phyloP scores from a whole-genome alignment of 2,113 vertebrate genomes.

The Tretioscincus oriximinensis region DNA sequence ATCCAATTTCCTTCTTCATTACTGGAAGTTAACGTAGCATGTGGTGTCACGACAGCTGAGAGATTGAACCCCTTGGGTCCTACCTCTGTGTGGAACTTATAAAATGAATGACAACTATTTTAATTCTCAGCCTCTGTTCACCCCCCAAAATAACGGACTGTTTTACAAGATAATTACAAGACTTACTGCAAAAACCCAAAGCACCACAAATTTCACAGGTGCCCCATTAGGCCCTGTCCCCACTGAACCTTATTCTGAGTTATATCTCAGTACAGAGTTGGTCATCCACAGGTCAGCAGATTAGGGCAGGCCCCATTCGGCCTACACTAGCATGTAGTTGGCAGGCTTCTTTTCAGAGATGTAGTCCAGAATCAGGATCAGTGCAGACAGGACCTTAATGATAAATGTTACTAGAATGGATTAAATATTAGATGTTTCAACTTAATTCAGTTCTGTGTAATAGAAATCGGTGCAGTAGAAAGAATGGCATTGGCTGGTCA shows the following conservation, averaged over 20 bases:
- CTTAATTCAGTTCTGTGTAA: slow-evolving; percentile 21
- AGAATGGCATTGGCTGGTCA: neutral
- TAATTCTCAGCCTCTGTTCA: too few relatives aligned
- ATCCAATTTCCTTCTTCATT: neutral
- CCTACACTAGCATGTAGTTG: too few relatives aligned
- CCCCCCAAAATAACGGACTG: neutral
- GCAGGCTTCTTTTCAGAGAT: too few relatives aligned
- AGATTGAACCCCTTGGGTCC: neutral
- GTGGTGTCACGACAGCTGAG: neutral
- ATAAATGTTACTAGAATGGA: neutral
- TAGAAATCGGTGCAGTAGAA: slow-evolving; percentile 31
- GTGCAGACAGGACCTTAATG: neutral
- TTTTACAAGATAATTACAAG: neutral
- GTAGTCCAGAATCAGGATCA: too few relatives aligned
- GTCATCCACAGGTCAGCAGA: too few relatives aligned
- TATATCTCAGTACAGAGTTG: too few relatives aligned
- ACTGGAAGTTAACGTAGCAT: neutral
- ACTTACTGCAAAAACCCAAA: neutral
- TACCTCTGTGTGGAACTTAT: neutral
- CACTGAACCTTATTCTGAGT: too few relatives aligned
- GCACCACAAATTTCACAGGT: neutral
- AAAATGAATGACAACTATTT: neutral
- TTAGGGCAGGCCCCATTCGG: too few relatives aligned
- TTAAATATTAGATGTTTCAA: neutral
- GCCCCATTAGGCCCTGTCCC: neutral